These are phyloP conservation scores for Steinernema hermaphroditum DNA, from an alignment of 2,888 invertebrate genomes.

Conservation along the genomic window DNA sequence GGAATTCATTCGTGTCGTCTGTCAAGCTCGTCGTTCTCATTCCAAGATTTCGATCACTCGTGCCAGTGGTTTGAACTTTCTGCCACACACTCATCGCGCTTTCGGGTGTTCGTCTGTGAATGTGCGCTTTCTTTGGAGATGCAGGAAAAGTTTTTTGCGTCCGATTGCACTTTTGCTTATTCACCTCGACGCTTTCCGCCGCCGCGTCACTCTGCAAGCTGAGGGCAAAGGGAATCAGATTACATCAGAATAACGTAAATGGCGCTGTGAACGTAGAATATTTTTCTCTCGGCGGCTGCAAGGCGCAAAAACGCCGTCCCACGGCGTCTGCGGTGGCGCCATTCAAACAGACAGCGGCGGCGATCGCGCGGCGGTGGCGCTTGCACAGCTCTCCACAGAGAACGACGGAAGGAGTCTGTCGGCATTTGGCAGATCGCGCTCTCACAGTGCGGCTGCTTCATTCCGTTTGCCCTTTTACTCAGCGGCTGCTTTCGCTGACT, in stretches of 20 bases:
- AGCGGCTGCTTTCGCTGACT: neutral
- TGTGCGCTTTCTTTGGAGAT: too few relatives aligned
- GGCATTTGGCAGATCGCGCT: neutral
- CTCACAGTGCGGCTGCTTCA: neutral
- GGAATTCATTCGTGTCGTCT: too few relatives aligned
- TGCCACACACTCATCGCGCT: too few relatives aligned
- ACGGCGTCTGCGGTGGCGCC: constrained; percentile 9
- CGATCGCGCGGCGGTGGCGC: neutral
- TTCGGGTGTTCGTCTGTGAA: too few relatives aligned
- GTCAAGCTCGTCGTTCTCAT: too few relatives aligned
- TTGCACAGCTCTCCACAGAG: neutral
- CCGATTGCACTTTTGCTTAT: too few relatives aligned
- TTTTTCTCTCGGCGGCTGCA: neutral
- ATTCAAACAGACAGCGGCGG: neutral
- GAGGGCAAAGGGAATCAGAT: too few relatives aligned
- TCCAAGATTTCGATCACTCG: too few relatives aligned
- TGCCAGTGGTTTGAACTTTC: too few relatives aligned
- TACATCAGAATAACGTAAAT: constrained; percentile 23
- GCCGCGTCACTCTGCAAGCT: neutral
- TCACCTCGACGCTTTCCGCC: too few relatives aligned
- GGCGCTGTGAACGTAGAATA: neutral
- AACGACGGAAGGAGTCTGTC: neutral
- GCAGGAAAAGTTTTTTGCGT: too few relatives aligned
- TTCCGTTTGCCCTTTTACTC: neutral
- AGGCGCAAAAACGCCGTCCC: neutral